Evolutionary conservation across 2,113 vertebrate species (phyloP).

Genomic region (Cichladusa arquata): DNA sequence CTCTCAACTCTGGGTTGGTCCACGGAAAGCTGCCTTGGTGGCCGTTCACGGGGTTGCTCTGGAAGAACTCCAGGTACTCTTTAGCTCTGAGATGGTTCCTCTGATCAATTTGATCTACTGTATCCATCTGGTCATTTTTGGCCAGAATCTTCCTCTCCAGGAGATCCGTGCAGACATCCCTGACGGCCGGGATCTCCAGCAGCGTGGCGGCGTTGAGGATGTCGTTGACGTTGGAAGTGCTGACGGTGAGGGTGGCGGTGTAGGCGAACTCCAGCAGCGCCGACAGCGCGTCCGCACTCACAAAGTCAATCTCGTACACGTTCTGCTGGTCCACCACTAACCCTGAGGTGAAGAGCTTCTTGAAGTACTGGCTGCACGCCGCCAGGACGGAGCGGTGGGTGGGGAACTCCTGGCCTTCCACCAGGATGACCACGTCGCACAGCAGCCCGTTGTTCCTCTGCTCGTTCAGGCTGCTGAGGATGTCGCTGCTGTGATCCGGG

Average conservation of each 20-base stretch:
- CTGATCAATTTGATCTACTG: constrained; percentile 81
- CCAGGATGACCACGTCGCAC: constrained; percentile 94
- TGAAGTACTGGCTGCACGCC: constrained; percentile 96
- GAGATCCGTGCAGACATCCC: constrained; percentile 95
- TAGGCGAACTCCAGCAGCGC: constrained; percentile 98
- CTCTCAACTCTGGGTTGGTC: constrained; percentile 73
- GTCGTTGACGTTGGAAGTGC: constrained; percentile 89
- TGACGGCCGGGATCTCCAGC: constrained; percentile 92
- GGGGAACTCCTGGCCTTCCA: constrained; percentile 91
- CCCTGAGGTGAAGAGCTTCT: constrained; percentile 97
- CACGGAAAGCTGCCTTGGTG: constrained; percentile 72
- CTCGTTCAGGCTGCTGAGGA: constrained; percentile 92
- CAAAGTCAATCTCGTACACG: constrained; percentile 95
- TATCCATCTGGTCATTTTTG: constrained; percentile 76
- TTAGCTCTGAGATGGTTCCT: constrained; percentile 89
- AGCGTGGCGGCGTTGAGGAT: constrained; percentile 92
- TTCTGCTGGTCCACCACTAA: constrained; percentile 92
- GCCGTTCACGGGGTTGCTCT: constrained; percentile 84
- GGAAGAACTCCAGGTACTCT: constrained; percentile 98
- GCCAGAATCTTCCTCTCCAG: constrained; percentile 95
- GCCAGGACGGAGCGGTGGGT: constrained; percentile 98
- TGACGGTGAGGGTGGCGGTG: constrained; percentile 95
- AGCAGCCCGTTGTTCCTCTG: constrained; percentile 91
- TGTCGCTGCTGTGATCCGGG: constrained; percentile 95
- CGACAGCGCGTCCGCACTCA: constrained; percentile 87